Conservation (phyloP, 2,113 vertebrate species). For the Heterotis niloticus region DNA sequence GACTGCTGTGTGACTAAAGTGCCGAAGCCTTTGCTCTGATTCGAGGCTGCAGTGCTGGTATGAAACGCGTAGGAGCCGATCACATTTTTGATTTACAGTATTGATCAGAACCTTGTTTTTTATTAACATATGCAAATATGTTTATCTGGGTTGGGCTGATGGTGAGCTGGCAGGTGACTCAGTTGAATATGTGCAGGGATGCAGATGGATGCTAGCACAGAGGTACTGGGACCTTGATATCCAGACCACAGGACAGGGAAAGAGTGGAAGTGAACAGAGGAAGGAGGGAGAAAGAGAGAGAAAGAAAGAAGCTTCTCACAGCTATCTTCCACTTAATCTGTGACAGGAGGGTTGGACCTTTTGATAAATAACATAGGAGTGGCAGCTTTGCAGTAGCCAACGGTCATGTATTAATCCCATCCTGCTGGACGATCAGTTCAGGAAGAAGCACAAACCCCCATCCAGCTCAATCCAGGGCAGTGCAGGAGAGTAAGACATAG, state of each 20-base stretch:
- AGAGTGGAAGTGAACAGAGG: not conserved
- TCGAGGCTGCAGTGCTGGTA: constrained; percentile 2
- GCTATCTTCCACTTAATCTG: not conserved
- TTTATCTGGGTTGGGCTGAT: constrained; percentile 14
- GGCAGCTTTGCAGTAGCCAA: not conserved
- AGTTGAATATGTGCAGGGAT: no score
- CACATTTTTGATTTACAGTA: constrained; percentile 32
- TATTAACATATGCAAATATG: no score
- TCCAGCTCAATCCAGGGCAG: not conserved
- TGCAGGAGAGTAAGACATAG: not conserved
- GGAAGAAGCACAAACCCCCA: not conserved
- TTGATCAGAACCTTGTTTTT: constrained; percentile 21
- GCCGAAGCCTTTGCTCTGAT: not conserved
- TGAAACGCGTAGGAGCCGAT: not conserved
- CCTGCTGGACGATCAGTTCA: not conserved
- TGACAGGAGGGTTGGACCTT: not conserved
- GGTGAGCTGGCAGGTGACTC: not conserved
- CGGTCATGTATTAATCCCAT: not conserved
- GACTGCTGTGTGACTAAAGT: not conserved
- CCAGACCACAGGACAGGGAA: not conserved
- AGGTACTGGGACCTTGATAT: no score
- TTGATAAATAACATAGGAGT: not conserved
- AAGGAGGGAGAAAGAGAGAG: not conserved
- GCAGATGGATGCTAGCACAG: no score
- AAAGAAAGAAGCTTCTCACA: not conserved